Conservation (phyloP, 2,888 invertebrate species). For the Cyrtodaria siliqua region DNA sequence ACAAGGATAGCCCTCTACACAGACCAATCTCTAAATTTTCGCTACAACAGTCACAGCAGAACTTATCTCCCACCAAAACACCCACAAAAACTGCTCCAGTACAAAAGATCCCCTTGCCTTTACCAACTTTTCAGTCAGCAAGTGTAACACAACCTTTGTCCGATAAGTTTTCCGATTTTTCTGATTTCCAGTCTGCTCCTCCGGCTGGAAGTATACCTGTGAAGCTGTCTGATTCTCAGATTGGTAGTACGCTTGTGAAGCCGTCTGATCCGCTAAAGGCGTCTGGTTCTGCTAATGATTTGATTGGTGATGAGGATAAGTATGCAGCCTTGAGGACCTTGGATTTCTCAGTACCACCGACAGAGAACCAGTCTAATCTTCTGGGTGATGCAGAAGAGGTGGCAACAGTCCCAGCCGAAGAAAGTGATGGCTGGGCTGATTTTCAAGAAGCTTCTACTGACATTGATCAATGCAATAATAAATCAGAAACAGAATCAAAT, state of each 20-base stretch:
- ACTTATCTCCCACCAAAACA: constrained; percentile 16
- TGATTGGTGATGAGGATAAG: constrained; percentile 80
- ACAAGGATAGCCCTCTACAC: constrained; percentile 71
- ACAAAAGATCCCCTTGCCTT: constrained; percentile 29
- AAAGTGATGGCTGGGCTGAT: constrained; percentile 68
- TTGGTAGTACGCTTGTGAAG: background rate
- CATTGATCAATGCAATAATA: background rate
- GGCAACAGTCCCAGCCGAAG: constrained; percentile 24
- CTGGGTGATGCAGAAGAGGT: constrained; percentile 17
- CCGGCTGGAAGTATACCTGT: background rate
- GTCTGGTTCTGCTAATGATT: constrained; percentile 61
- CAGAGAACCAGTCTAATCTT: constrained; percentile 9
- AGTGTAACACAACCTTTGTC: constrained; percentile 36
- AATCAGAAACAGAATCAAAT: background rate
- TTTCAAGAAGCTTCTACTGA: constrained; percentile 50
- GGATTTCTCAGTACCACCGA: constrained; percentile 41
- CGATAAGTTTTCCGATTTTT: constrained; percentile 74
- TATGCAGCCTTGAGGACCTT: constrained; percentile 78
- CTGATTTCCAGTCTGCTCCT: constrained; percentile 78
- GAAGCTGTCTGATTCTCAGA: constrained; percentile 50
- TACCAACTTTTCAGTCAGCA: background rate
- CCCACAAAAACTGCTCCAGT: constrained; percentile 23
- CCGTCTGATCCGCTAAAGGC: constrained; percentile 39
- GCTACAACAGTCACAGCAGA: background rate
- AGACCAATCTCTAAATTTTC: constrained; percentile 65